These are phyloP conservation scores for Camponotus floridanus DNA, from an alignment of 1,140 invertebrate genomes.

Conservation along the genomic window DNA sequence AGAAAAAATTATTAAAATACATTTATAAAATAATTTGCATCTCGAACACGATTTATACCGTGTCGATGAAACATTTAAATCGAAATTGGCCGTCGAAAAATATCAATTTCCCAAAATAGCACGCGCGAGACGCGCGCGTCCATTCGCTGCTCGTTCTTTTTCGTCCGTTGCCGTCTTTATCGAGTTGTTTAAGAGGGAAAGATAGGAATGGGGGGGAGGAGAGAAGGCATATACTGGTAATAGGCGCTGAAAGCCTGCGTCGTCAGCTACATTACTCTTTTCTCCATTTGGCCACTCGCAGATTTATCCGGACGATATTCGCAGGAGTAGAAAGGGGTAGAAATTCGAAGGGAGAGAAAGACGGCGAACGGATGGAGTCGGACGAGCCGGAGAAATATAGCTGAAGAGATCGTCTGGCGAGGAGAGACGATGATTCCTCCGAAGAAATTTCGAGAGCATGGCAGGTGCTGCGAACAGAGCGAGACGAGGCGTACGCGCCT, in stretches of 20 bases:
- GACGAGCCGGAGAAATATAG: slow-evolving; percentile 42
- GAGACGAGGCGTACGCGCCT: slow-evolving; percentile 79
- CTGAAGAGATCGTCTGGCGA: slow-evolving; percentile 11
- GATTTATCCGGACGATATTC: slow-evolving; percentile 79
- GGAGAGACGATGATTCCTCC: slow-evolving; percentile 57
- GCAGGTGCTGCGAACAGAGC: slow-evolving; percentile 85
- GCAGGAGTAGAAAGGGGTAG: slow-evolving; percentile 39
- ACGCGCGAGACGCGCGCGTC: background rate
- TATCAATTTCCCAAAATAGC: slow-evolving; percentile 31
- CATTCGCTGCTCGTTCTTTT: slow-evolving; percentile 43
- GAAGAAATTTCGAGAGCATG: slow-evolving; percentile 67
- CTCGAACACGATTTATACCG: background rate
- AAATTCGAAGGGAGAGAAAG: slow-evolving; percentile 19
- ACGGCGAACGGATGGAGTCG: background rate
- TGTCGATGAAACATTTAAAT: background rate
- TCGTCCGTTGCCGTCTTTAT: slow-evolving; percentile 45
- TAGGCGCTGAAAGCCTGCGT: slow-evolving; percentile 82
- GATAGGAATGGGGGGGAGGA: background rate
- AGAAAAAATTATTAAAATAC: background rate
- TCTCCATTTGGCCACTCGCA: slow-evolving; percentile 69
- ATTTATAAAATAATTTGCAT: background rate
- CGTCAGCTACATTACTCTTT: slow-evolving; percentile 78
- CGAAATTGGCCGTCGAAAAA: slow-evolving; percentile 18
- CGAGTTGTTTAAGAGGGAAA: slow-evolving; percentile 54
- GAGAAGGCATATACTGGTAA: slow-evolving; percentile 74